Conservation (phyloP, 2,888 invertebrate species). For the Spilosoma lubricipeda region DNA sequence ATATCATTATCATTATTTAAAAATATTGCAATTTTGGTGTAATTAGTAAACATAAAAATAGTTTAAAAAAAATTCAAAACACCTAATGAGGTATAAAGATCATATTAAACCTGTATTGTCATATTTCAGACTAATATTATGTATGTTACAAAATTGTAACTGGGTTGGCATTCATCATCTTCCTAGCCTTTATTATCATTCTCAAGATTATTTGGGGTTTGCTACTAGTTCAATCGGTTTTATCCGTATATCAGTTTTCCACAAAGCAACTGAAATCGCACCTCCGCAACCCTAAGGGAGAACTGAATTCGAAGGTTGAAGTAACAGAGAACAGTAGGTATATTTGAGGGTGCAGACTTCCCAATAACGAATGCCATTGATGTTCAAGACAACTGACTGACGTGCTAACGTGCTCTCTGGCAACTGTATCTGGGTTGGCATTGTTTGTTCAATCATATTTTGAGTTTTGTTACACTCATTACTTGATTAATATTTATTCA, state of each 20-base stretch:
- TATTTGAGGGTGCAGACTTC: no score
- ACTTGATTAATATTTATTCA: background rate
- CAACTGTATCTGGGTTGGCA: background rate
- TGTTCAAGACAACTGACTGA: no score
- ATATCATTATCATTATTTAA: background rate
- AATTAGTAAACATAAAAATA: background rate
- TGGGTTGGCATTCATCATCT: background rate
- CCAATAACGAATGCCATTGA: no score
- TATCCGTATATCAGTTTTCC: no score
- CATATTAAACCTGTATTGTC: conserved; percentile 14
- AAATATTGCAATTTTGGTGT: background rate
- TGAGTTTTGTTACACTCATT: conserved; percentile 5
- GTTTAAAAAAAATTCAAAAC: background rate
- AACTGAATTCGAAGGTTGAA: no score
- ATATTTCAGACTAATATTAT: conserved; percentile 2
- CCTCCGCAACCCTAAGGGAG: no score
- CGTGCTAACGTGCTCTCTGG: no score
- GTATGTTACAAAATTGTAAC: conserved; percentile 7
- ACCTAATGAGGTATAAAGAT: conserved; percentile 11
- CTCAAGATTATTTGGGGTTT: no score
- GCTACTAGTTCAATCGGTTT: no score
- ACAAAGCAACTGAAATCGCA: no score
- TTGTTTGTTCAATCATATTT: conserved; percentile 4
- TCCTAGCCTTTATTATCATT: no score
- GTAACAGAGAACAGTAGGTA: no score